Percentiles rank a stretch among this genome's conserved stretches.
Conservation (phyloP, 2,797 vertebrate genomes). For the Holocentrus rufus region DNA sequence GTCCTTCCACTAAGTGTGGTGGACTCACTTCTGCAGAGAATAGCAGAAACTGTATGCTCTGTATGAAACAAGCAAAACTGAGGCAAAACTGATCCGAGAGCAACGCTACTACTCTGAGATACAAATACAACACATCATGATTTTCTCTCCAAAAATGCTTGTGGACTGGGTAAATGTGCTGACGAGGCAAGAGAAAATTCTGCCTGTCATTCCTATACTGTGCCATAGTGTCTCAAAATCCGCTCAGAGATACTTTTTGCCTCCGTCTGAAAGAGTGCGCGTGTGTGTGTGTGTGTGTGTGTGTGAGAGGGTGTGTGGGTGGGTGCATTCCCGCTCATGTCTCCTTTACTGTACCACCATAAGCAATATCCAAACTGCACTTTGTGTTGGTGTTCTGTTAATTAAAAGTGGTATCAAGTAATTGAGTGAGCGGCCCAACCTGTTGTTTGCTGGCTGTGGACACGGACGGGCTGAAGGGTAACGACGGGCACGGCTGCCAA, state of each 20-base stretch:
- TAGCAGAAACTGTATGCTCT: constrained; percentile 24
- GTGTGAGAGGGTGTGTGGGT: neutral
- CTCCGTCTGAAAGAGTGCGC: constrained; percentile 31
- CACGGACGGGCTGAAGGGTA: neutral
- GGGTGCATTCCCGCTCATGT: constrained; percentile 30
- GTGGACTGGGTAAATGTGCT: constrained; percentile 33
- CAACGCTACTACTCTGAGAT: constrained; percentile 13
- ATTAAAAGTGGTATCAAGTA: constrained; percentile 51
- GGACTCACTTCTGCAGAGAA: constrained; percentile 19
- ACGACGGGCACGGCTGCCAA: neutral
- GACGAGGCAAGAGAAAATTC: constrained; percentile 35
- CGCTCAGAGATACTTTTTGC: constrained; percentile 51
- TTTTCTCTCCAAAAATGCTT: constrained; percentile 44
- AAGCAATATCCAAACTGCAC: constrained; percentile 52
- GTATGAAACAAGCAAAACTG: constrained; percentile 14
- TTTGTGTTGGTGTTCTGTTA: constrained; percentile 41
- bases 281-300: constrained; percentile 18
- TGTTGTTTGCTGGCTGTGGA: constrained; percentile 39
- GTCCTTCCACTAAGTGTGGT: constrained; percentile 4
- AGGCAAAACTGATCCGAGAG: constrained; percentile 31
- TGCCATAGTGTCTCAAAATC: constrained; percentile 50
- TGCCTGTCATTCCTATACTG: constrained; percentile 39
- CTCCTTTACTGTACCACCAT: constrained; percentile 31
- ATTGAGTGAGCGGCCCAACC: constrained; percentile 44
- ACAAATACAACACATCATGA: constrained; percentile 42